phyloP scores from a whole-genome alignment of 2,797 vertebrate genomes.

The Hozukius guyotensis region DNA sequence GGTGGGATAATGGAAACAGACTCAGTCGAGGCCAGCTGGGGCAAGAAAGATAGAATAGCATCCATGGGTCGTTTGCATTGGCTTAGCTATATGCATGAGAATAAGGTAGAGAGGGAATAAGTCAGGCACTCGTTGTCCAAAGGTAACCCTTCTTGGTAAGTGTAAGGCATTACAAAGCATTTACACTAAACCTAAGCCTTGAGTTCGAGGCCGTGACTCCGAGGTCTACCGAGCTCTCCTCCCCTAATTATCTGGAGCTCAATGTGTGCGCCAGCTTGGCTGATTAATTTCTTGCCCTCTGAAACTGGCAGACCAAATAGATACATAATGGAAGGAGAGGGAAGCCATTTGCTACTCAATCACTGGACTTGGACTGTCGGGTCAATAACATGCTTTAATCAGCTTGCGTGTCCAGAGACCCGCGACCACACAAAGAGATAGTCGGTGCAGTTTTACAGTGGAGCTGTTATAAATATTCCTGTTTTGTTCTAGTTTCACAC shows the following conservation, averaged over 20 bases:
- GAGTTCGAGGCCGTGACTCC: constrained; percentile 37
- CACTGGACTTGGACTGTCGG: constrained; percentile 12
- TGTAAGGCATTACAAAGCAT: constrained; percentile 38
- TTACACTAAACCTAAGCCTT: constrained; percentile 37
- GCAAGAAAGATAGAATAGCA: constrained; percentile 43
- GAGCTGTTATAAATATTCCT: not conserved
- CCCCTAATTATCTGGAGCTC: constrained; percentile 46
- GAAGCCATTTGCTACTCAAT: constrained; percentile 43
- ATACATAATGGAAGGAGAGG: constrained; percentile 24
- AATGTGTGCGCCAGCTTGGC: constrained; percentile 11
- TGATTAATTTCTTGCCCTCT: constrained; percentile 56
- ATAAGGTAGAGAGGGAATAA: constrained; percentile 1
- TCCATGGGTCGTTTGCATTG: constrained; percentile 43
- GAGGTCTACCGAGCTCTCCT: constrained; percentile 21
- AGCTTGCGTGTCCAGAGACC: constrained; percentile 12
- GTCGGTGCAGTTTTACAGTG: not conserved
- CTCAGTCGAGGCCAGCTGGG: constrained; percentile 43
- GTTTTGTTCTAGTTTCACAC: not conserved
- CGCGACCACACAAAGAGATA: not conserved
- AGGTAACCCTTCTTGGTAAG: constrained; percentile 29
- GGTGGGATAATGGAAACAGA: constrained; percentile 70
- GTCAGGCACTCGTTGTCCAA: constrained; percentile 27
- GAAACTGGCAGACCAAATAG: constrained; percentile 34
- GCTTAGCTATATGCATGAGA: constrained; percentile 25
- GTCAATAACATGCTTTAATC: constrained; percentile 52